phyloP scores from a whole-genome alignment of 2,113 vertebrate species.

The Mionectes macconnelli region DNA sequence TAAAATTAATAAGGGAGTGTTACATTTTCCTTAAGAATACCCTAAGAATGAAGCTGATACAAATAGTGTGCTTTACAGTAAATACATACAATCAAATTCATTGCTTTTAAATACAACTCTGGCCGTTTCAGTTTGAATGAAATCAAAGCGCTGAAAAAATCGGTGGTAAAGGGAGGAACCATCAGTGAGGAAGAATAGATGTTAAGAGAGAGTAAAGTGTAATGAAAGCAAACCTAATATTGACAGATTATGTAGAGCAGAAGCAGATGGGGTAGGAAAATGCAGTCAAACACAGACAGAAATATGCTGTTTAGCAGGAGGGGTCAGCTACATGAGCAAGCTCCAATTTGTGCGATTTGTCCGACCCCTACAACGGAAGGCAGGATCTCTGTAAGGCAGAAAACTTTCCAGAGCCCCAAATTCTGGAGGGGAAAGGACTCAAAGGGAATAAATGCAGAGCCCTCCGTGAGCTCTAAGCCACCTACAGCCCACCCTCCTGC shows the following conservation, averaged over 20 bases:
- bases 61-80: background rate
- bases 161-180: background rate
- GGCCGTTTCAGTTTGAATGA: background rate
- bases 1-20: background rate
- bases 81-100: background rate
- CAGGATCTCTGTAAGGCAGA: background rate
- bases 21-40: background rate
- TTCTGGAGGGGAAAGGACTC: background rate
- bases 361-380: background rate
- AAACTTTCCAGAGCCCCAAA: background rate
- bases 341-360: background rate
- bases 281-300: background rate
- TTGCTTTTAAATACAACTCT: background rate
- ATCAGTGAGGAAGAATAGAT: background rate
- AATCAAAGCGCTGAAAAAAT: background rate
- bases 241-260: conserved; percentile 18
- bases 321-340: background rate
- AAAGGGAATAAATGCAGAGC: background rate
- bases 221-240: conserved; percentile 40
- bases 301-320: conserved; percentile 21
- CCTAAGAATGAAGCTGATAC: background rate
- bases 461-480: background rate
- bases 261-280: conserved; percentile 40
- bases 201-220: background rate
- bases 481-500: rapidly evolving